Evolutionary conservation across 2,113 vertebrate species (phyloP).

Genomic region (Cyanistes caeruleus): DNA sequence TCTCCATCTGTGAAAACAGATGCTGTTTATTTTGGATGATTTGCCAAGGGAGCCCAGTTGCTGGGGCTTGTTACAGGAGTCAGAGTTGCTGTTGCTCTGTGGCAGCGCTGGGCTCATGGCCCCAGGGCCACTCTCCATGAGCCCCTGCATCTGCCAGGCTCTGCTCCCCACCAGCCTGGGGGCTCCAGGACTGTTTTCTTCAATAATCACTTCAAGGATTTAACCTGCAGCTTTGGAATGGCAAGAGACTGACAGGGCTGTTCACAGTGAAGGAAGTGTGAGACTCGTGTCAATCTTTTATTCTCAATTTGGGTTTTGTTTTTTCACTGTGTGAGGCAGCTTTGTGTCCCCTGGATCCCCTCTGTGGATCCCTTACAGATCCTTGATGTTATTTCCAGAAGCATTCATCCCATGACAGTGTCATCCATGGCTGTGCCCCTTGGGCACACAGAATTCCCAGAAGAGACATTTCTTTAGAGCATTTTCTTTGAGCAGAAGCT

Average conservation of each 20-base stretch:
- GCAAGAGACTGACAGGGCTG: fast-evolving
- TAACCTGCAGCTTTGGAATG: not conserved
- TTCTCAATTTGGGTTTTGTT: not conserved
- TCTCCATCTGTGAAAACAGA: slow-evolving; percentile 71
- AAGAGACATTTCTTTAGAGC: not conserved
- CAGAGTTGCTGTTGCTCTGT: not conserved
- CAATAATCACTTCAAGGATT: not conserved
- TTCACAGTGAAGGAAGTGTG: fast-evolving
- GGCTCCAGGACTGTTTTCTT: not conserved
- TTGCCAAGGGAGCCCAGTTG: slow-evolving; percentile 61
- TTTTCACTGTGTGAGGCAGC: not conserved
- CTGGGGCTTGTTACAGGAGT: slow-evolving; percentile 36
- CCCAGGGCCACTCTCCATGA: not conserved
- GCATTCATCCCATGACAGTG: not conserved
- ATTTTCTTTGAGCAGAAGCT: not conserved
- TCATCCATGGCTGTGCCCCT: not conserved
- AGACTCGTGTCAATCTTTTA: not conserved
- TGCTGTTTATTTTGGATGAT: slow-evolving; percentile 68
- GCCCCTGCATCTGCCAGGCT: not conserved
- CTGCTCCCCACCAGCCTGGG: fast-evolving
- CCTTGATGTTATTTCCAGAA: not conserved
- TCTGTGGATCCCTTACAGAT: not conserved
- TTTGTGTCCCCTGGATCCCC: not conserved
- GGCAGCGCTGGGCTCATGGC: not conserved
- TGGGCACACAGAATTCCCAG: not conserved